Evolutionary conservation across 2,113 vertebrate genomes (phyloP).

Genomic region (Triplophysa dalaica): DNA sequence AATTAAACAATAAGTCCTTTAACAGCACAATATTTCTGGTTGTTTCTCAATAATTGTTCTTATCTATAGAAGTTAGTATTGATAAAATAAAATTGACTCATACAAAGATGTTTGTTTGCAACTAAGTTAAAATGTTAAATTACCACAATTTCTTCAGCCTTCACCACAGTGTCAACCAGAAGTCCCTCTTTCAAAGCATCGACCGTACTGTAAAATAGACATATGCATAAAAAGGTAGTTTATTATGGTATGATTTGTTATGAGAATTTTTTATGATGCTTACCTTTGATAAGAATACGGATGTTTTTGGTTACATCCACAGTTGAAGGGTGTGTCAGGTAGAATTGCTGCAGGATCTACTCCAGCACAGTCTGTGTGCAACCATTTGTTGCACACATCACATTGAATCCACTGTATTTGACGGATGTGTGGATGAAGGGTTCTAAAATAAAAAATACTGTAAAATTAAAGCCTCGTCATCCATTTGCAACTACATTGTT

Average conservation of each 20-base stretch:
- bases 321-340: neutral
- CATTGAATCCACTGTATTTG: neutral
- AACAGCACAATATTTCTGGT: neutral
- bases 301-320: neutral
- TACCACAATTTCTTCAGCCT: neutral
- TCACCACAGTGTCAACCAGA: neutral
- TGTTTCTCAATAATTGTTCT: neutral
- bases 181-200: neutral
- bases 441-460: slow-evolving; percentile 9
- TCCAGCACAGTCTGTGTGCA: neutral
- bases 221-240: neutral
- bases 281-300: neutral
- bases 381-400: slow-evolving; percentile 10
- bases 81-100: neutral
- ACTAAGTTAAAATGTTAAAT: neutral
- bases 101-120: neutral
- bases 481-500: neutral
- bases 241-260: neutral
- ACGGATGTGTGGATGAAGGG: neutral
- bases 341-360: neutral
- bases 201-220: neutral
- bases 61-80: no score
- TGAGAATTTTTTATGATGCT: neutral
- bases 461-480: neutral
- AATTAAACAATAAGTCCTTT: neutral